Evolutionary conservation across 2,888 invertebrate species (phyloP), one percentile per base, ranked within the genome.

Genomic region (Operophtera brumata): DNA sequence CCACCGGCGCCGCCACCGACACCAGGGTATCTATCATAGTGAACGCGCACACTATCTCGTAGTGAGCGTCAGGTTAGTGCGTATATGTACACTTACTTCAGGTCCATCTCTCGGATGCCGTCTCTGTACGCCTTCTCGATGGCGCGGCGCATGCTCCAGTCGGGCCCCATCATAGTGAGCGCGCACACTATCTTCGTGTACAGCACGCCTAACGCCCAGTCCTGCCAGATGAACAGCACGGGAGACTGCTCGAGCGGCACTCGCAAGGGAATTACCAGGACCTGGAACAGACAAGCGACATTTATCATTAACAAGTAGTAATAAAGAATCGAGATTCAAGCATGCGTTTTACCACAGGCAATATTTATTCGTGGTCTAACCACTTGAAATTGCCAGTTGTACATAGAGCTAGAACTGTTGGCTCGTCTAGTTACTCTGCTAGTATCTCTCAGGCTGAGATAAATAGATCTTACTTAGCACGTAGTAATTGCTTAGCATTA

Each of bases 171-270:
- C 94, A 99, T 95, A 0, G 97, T 97, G 20, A 98, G 91, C 0
- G 98, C 99, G 74, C 98, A 97, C 11, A 98, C 96, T 52, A 99
- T 99, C 91, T 99, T 99, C 1, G 98, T 98, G 80, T 99, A 99
- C 0, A 99, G 91, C 9, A 99, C 97, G 20, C 99, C 99, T 25
- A 99, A 90, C 0, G 99, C 99, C 99, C 99, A 99, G 86, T 99
- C 98, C 69, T 99, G 96, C 96, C 96, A 96, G 45, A 96, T 92
- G 77, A 96, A 96, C 52, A 96, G 89, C 30, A 96, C 95, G 0
- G 96, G 99, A 6, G 97, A 97, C 83, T 98, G 97, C 65, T 96
- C 95, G 3, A 97, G 89, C 0, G 98, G 97, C 20, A 99, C 98
- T 8, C 99, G 91, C 14, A 99, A 88, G 0, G 99, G 99, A 11